These are phyloP conservation scores for Metopolophium dirhodum DNA, from an alignment of 1,140 invertebrate genomes.

Conservation along the genomic window DNA sequence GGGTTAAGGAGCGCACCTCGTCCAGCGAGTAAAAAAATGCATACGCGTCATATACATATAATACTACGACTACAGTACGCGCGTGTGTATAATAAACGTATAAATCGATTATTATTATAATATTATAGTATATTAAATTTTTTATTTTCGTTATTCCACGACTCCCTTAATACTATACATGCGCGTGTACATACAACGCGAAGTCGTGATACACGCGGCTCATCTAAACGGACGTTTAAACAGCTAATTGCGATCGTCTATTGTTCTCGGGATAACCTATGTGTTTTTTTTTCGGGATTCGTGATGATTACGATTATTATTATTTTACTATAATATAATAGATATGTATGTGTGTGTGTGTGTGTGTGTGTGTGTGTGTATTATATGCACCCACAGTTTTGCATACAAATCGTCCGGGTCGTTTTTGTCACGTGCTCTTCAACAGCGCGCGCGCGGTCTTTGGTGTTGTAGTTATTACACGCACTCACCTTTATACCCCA, in stretches of 20 bases:
- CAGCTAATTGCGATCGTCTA: constrained; percentile 23
- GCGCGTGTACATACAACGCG: neutral
- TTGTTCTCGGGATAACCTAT: constrained; percentile 45
- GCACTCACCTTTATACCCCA: constrained; percentile 20
- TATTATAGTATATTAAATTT: neutral
- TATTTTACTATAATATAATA: neutral
- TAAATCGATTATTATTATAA: constrained; percentile 24
- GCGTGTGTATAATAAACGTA: neutral
- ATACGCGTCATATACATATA: neutral
- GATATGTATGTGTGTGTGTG: neutral
- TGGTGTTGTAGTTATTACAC: neutral
- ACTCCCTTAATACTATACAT: neutral
- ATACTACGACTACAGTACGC: neutral
- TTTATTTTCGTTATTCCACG: constrained; percentile 35
- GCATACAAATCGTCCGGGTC: constrained; percentile 48
- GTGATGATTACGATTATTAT: constrained; percentile 33
- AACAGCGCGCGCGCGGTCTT: neutral
- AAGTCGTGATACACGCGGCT: constrained; percentile 29
- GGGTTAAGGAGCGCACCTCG: neutral
- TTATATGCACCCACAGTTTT: constrained; percentile 47
- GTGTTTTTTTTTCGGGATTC: constrained; percentile 37
- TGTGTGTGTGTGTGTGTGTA: neutral
- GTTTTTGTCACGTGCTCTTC: constrained; percentile 49
- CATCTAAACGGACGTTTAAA: constrained; percentile 31
- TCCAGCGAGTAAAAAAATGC: neutral